A percentile compares a stretch with the other conserved stretches of the same genome.
These are phyloP conservation scores for Syrmaticus mikado DNA, from an alignment of 2,113 vertebrate species.

Conservation along the genomic window DNA sequence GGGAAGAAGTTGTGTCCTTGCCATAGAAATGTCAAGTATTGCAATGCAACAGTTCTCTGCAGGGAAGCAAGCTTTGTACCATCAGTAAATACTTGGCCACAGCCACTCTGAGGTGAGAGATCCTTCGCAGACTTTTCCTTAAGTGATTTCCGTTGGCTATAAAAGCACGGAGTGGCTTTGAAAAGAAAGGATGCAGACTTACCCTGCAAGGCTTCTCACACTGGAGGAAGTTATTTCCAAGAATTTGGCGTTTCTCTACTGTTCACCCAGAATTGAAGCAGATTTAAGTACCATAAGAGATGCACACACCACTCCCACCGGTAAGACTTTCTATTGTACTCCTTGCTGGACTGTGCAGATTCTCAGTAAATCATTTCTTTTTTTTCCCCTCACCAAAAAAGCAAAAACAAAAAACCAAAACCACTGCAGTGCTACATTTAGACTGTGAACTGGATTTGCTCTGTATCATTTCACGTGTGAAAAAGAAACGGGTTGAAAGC, in stretches of 20 bases:
- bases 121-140: slow-evolving; percentile 35
- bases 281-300: slow-evolving; percentile 26
- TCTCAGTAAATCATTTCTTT: background rate
- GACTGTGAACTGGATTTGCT: slow-evolving; percentile 2
- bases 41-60: slow-evolving; percentile 14
- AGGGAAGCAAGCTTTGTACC: slow-evolving; percentile 53
- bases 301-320: background rate
- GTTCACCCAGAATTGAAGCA: slow-evolving; percentile 23
- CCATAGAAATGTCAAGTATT: slow-evolving; percentile 54
- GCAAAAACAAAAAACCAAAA: too few relatives aligned
- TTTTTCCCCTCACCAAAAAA: background rate
- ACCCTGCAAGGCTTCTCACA: background rate
- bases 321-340: background rate
- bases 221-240: background rate
- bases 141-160: background rate
- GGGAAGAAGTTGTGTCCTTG: slow-evolving; percentile 44
- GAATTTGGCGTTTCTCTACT: background rate
- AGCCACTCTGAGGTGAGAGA: background rate
- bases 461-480: background rate
- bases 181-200: background rate
- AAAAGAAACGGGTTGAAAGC: background rate
- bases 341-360: background rate
- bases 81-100: background rate
- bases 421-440: slow-evolving; percentile 41
- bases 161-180: background rate